Base-by-base conservation (phyloP, 2,888 invertebrate genomes). In the Ormyrus thymus region DNA sequence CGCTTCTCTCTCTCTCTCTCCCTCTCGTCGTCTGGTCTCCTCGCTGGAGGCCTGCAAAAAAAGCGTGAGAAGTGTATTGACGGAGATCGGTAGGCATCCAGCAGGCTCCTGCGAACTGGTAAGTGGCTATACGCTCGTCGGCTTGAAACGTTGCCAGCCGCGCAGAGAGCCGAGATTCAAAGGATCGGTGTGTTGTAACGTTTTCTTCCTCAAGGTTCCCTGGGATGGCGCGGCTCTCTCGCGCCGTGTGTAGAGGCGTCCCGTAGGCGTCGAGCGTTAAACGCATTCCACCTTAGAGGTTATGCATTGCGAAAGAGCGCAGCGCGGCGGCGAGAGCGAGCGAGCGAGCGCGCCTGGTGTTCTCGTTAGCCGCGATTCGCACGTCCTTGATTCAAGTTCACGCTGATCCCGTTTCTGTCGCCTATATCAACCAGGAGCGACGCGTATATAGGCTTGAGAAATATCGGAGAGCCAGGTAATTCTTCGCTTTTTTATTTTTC, bases 211-310 rank as follows among this genome's bases (percentile, higher is more conserved):
- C 89, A 89, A 89, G 89, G 89, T 86, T 55, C 85, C 29, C 86
- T 85, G 86, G 85, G 86, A 85, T 83, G 84, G 83, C 84, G 58
- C 66, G 55, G 56, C 64, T 43, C 29, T 8, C 55, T 29, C 29
- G 29, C 69, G 72, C 13, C 56, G 73, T 13, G 75, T 73, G 85
- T 86, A 86, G 86, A 88, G 87, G 88, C 88, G 89, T 89, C 89
- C 88, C 87, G 89, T 90, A 89, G 89, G 89, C 89, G 89, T 89
- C 83, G 84, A 87, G 86, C 87, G 89, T 89, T 90, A 89, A 89
- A 89, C 89, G 89, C 89, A 89, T 90, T 90, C 89, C 89, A 87
- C 82, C 87, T 88, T 87, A 89, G 89, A 89, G 89, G 89, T 88
- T 89, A 87, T 83, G 84, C 83, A 85, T 88, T 88, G 86, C 87